Base-by-base conservation (phyloP, 2,113 vertebrate genomes). In the Nesogale talazaci region DNA sequence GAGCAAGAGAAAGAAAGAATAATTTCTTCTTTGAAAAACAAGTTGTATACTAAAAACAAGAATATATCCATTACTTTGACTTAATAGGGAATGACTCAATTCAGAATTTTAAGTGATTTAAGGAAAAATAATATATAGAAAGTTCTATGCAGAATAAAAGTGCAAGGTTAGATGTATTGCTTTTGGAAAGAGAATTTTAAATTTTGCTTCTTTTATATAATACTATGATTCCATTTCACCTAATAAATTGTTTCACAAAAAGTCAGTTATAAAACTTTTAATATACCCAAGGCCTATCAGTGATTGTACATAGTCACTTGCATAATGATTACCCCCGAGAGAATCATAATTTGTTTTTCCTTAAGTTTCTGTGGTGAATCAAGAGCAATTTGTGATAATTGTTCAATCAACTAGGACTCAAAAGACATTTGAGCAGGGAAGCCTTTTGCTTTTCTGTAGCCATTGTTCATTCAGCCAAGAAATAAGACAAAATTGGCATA, bases 171-270 rank as follows among this genome's bases (percentile, higher is more conserved):
- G 92, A 88, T 9, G 94, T 69, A 88, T 79, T 92, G 36, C 16
- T 17, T 76, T 82, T 79, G 92, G 36, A 96, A 96, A 36, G 56
- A 57, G 82, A 83, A 79, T 90, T 97, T 89, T 81, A 40, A 89
- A 91, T 29, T 61, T 70, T 88, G 69, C 91, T 92, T 83, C 63
- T 4, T 29, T 89, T 77, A 36, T 25, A 88, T 92, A 84, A 88
- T 34, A 96, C 94, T 82, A 31, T 93, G 56, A 88, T 93, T 95
- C 5, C 81, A 83, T 95, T 94, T 95, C 29, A 92, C 72, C 94
- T 72, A 88, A 90, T 42, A 36, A 83, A 67, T 42, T 61, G 6
- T 89, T 84, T 95, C 96, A 87, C 80, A 57, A 78, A 61, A 92
- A 90, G 36, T 16, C 63, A 96, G 94, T 94, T 77, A 70, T 74